Conservation (phyloP, 2,888 invertebrate genomes). For the Melikaiella ostensackeni region DNA sequence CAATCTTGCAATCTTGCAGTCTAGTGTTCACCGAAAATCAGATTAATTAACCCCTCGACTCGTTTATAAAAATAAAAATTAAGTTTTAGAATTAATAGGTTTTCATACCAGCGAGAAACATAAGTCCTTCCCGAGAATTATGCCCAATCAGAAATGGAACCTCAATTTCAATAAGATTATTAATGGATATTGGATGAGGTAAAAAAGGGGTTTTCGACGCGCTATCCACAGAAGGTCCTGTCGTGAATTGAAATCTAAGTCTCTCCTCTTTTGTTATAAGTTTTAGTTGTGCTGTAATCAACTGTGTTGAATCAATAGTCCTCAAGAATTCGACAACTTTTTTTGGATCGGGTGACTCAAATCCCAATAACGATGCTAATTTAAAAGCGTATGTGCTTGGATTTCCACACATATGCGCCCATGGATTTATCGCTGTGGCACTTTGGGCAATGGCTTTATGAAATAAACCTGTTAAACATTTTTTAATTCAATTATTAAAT, state of each 20-base stretch:
- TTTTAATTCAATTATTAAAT: background rate
- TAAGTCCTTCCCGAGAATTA: conserved; percentile 61
- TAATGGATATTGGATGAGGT: conserved; percentile 49
- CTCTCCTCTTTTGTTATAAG: conserved; percentile 51
- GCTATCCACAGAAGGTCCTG: conserved; percentile 59
- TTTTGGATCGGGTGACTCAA: conserved; percentile 58
- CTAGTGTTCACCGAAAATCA: too few species aligned
- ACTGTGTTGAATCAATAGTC: conserved; percentile 55
- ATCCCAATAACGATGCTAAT: conserved; percentile 60
- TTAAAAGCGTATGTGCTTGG: conserved; percentile 53
- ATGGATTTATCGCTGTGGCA: conserved; percentile 61
- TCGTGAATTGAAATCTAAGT: conserved; percentile 49
- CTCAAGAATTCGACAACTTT: conserved; percentile 63
- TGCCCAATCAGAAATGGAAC: conserved; percentile 67
- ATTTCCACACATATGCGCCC: conserved; percentile 54
- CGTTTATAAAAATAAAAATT: too few species aligned
- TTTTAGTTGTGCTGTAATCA: conserved; percentile 55
- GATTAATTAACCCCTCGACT: too few species aligned
- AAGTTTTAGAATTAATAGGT: background rate
- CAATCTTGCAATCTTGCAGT: too few species aligned
- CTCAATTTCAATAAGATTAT: conserved; percentile 53
- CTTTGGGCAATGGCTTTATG: conserved; percentile 71
- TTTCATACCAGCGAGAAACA: conserved; percentile 44
- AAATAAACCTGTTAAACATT: conserved; percentile 63
- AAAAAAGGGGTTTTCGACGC: conserved; percentile 63